Conservation (phyloP, 2,113 vertebrate genomes). For the Rhodinocichla rosea region DNA sequence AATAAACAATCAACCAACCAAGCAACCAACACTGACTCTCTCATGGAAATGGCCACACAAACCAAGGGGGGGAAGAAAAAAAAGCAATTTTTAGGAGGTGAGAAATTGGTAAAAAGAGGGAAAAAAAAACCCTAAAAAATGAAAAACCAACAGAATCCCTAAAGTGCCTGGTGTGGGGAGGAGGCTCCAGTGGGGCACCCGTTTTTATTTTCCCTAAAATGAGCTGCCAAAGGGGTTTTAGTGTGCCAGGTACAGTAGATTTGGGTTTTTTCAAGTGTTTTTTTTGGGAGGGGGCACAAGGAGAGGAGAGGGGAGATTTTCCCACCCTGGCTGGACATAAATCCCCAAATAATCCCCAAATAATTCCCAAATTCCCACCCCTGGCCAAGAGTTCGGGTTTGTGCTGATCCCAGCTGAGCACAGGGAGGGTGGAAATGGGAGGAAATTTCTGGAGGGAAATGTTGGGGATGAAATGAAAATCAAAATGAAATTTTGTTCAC, state of each 20-base stretch:
- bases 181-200: constrained; percentile 65
- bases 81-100: background rate
- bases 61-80: background rate
- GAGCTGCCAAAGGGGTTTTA: background rate
- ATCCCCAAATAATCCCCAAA: background rate
- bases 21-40: constrained; percentile 31
- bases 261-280: background rate
- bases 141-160: constrained; percentile 61
- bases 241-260: background rate
- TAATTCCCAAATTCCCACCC: background rate
- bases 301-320: background rate
- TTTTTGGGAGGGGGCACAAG: too few relatives aligned
- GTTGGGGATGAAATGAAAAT: background rate
- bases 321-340: background rate
- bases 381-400: background rate
- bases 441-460: background rate
- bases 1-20: background rate
- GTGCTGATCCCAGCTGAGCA: background rate
- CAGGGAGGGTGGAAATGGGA: background rate
- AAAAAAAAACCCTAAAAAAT: background rate
- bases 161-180: constrained; percentile 77
- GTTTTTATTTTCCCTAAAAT: background rate
- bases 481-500: too few relatives aligned
- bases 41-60: background rate
- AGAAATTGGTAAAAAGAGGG: background rate